Base-by-base conservation (phyloP, 2,797 vertebrate genomes). In the Enteromius trimaculatus region DNA sequence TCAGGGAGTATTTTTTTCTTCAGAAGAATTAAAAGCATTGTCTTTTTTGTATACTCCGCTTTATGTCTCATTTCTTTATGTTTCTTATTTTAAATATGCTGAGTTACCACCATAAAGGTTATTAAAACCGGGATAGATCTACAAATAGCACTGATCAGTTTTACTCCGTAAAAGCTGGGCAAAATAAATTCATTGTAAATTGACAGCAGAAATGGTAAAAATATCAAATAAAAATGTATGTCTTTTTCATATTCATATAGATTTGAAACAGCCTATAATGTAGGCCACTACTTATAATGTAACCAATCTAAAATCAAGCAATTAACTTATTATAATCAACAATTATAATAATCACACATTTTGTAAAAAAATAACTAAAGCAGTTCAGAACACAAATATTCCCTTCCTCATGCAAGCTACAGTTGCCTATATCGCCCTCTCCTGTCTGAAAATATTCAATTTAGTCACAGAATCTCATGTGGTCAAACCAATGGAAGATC, bases 1-100 rank as follows among this genome's bases (percentile, higher is more conserved):
- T 90, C 89, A 91, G 88, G 88, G 89, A 83, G 53, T 29, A 79
- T 84, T 64, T 82, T 68, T 29, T 79, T 84, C 84, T 80, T 39
- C 29, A 70, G 16, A 72, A 82, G 42, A 82, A 82, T 85, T 71
- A 74, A 85, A 64, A 80, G 31, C 51, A 47, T 75, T 77, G 42
- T 78, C 66, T 49, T 66, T 70, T 77, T 83, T 77, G 49, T 82
- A 23, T 60, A 83, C 39, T 62, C 42, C 0, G 5, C 16, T 0
- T 51, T 68, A 39, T 77, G 58, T 78, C 42, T 62, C 53, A 26
- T 53, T 64, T 65, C 51, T 16, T 76, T 6, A 55, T 6, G 62
- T 11, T 26, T 26, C 31, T 79, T 58, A 31, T 62, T 60, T 81
- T 9, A 34, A 49, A 66, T 49, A 9, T 34, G 6, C 9, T 3